phyloP scores from a whole-genome alignment of 2,113 vertebrate genomes.

The Xiphorhynchus elegans region DNA sequence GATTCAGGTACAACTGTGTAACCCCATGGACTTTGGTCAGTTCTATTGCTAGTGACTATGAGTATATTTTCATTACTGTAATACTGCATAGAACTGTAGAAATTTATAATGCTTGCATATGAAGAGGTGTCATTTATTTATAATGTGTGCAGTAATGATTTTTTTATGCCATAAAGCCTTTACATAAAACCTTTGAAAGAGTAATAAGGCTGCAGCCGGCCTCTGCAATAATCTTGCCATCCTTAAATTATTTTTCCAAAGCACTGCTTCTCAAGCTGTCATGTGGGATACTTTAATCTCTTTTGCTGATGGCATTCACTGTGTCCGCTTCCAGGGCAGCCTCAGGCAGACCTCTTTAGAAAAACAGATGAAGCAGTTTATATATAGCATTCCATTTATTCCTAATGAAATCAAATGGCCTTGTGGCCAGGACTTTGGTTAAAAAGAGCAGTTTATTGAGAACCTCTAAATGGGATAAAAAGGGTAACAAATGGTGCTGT shows the following conservation, averaged over 20 bases:
- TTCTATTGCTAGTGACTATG: background rate
- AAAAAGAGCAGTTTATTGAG: constrained; percentile 26
- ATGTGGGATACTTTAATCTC: constrained; percentile 37
- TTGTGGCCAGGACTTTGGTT: background rate
- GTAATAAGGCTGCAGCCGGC: background rate
- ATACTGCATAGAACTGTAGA: background rate
- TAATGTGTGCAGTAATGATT: background rate
- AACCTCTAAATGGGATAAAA: background rate
- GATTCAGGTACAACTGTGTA: background rate
- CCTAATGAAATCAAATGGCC: constrained; percentile 8
- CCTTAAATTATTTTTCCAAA: constrained; percentile 39
- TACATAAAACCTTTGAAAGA: constrained; percentile 28
- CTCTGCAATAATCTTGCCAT: constrained; percentile 27
- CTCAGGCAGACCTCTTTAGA: constrained; percentile 24
- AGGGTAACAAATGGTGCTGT: background rate
- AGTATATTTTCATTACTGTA: background rate
- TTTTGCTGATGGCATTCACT: constrained; percentile 41
- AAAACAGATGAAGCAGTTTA: constrained; percentile 18
- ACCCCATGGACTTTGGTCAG: background rate
- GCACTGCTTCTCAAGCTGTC: constrained; percentile 4
- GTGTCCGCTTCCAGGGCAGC: constrained; percentile 7
- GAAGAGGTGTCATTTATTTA: constrained; percentile 9
- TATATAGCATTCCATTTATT: constrained; percentile 39
- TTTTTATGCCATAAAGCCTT: background rate
- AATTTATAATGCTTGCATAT: background rate